Evolutionary conservation across 1,140 invertebrate species (phyloP), one percentile per base, ranked within the genome.

Genomic region (Caerostris darwini): DNA sequence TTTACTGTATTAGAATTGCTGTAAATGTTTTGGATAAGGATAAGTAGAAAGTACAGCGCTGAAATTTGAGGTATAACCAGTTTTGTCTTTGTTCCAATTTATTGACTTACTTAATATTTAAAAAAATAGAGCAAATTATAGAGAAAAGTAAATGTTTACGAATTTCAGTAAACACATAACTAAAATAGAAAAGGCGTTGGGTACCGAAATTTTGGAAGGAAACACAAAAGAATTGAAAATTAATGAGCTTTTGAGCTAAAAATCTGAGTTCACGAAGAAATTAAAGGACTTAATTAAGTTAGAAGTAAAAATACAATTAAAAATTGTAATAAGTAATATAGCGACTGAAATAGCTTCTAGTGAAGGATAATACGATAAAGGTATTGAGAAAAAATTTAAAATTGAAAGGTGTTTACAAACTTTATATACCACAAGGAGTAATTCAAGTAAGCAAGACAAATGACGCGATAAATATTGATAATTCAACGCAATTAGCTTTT

Each of bases 211-310:
- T 34, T 59, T 10, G 58, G 7, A 8, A 7, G 67, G 7, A 82
- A 53, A 82, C 34, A 8, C 3, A 2, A 82, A 82, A 53, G 50
- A 82, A 54, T 7, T 0, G 3, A 54, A 82, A 82, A 8, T 53
- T 50, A 14, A 82, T 82, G 50, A 82, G 34, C 2, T 82, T 82
- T 54, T 34, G 77, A 82, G 77, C 7, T 82, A 3, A 54, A 82
- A 82, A 53, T 34, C 34, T 34, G 2, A 54, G 50, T 95, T 94
- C 96, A 95, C 7, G 59, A 2, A 56, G n/a, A 19, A 69, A 57
- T 82, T 82, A 82, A 82, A 82, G 5, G 34, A 7, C 6, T 82
- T 50, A 82, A 54, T 82, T 54, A 82, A 82, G 7, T 0, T 12
- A 12, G 50, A 82, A 7, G 77, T 1, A 8, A 12, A 53, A 54